A percentile compares a stretch with the other conserved stretches of the same genome.
phyloP scores from a whole-genome alignment of 2,113 vertebrate species.

The Triplophysa siluroides region DNA sequence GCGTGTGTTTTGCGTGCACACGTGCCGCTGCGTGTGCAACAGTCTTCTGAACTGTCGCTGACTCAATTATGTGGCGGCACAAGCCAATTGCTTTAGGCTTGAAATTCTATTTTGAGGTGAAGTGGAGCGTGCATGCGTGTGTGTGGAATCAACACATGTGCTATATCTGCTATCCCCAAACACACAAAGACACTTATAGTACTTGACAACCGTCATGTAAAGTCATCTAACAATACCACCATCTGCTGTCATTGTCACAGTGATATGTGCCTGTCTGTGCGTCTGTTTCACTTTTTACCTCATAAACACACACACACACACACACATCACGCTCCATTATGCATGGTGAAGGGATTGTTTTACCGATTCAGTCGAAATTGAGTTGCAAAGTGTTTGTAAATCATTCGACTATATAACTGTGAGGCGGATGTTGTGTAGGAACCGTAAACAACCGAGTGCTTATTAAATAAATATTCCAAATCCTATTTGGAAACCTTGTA shows the following conservation, averaged over 20 bases:
- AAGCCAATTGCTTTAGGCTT: conserved; percentile 64
- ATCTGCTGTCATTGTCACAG: background rate
- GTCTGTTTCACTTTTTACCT: background rate
- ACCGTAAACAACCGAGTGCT: too few species aligned
- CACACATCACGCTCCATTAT: conserved; percentile 7
- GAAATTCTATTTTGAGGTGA: conserved; percentile 66
- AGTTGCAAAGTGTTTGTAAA: background rate
- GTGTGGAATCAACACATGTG: conserved; percentile 60
- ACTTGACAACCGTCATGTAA: background rate
- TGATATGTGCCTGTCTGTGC: background rate
- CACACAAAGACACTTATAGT: background rate
- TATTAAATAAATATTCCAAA: too few species aligned
- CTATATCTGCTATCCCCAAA: conserved; percentile 25
- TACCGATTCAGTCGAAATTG: background rate
- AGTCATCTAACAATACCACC: background rate
- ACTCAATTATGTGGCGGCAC: conserved; percentile 66
- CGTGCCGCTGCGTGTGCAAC: conserved; percentile 31
- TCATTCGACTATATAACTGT: conserved; percentile 16
- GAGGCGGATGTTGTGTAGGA: too few species aligned
- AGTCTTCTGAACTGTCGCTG: conserved; percentile 57
- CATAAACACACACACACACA: conserved; percentile 6
- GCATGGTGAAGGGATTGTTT: background rate
- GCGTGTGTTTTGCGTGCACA: conserved; percentile 33
- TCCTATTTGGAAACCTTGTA: too few species aligned
- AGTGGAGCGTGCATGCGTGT: conserved; percentile 35